Evolutionary conservation across 2,113 vertebrate species (phyloP).

Genomic region (Fulica atra): DNA sequence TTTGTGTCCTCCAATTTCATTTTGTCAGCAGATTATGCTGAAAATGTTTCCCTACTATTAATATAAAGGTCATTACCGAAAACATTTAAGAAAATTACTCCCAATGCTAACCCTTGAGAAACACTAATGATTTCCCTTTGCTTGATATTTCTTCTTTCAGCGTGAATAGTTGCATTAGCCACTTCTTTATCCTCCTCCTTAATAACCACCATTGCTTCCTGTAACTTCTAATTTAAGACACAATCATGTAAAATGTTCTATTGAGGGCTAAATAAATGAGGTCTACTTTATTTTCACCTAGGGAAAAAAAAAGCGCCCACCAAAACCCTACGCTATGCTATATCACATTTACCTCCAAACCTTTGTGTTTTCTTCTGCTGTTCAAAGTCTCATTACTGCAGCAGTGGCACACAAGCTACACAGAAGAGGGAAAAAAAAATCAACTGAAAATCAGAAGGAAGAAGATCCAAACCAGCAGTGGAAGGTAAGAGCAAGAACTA

Average conservation of each 20-base stretch:
- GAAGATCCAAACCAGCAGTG: not conserved
- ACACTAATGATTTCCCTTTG: conserved; percentile 7
- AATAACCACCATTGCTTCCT: not conserved
- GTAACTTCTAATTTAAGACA: not conserved
- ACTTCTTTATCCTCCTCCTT: not conserved
- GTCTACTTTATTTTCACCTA: not conserved
- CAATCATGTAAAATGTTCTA: not conserved
- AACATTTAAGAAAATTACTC: conserved; percentile 50
- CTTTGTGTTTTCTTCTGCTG: not conserved
- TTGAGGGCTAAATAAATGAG: not conserved
- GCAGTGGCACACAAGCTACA: not conserved
- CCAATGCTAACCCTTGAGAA: conserved; percentile 9
- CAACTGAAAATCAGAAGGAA: not conserved
- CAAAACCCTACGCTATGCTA: fast-evolving
- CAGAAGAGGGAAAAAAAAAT: not conserved
- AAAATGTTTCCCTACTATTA: conserved; percentile 20
- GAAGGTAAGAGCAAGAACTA: not conserved
- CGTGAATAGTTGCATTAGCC: not conserved
- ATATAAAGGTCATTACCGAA: conserved; percentile 27
- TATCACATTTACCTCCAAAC: not conserved
- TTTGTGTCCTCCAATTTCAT: not conserved
- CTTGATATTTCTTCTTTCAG: conserved; percentile 13
- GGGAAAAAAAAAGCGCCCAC: not conserved
- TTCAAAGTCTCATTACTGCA: not conserved
- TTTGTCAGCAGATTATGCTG: conserved; percentile 6